Conservation (phyloP, 1,140 invertebrate genomes). For the Zaprionus nigranus region DNA sequence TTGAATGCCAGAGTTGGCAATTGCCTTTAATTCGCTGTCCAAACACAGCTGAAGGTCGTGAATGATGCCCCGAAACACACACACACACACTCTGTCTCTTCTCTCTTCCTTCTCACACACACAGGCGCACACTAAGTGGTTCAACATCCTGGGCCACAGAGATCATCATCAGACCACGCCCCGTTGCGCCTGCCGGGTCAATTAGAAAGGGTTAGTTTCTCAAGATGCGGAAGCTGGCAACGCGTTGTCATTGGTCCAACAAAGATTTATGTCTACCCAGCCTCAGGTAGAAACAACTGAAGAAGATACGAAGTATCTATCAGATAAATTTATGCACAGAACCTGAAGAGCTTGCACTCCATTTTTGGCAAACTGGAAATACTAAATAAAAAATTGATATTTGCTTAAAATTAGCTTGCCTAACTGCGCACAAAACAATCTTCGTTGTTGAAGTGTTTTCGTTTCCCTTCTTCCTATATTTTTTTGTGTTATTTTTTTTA, state of each 20-base stretch:
- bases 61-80: slow-evolving; percentile 1
- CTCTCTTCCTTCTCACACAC: slow-evolving; percentile 5
- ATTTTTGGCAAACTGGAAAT: slow-evolving; percentile 66
- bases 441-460: neutral
- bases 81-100: neutral
- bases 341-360: slow-evolving; percentile 45
- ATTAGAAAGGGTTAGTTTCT: slow-evolving; percentile 61
- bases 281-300: neutral
- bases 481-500: slow-evolving; percentile 50
- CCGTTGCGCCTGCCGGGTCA: slow-evolving; percentile 24
- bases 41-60: slow-evolving; percentile 51
- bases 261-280: slow-evolving; percentile 30
- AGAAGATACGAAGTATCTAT: neutral
- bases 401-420: slow-evolving; percentile 10
- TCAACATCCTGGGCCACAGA: slow-evolving; percentile 42
- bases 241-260: slow-evolving; percentile 59
- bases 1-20: slow-evolving; percentile 40
- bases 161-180: slow-evolving; percentile 66
- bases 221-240: slow-evolving; percentile 32
- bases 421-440: slow-evolving; percentile 35
- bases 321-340: slow-evolving; percentile 38
- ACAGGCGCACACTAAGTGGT: slow-evolving; percentile 29
- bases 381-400: slow-evolving; percentile 12
- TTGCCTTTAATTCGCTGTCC: slow-evolving; percentile 59
- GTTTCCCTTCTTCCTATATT: slow-evolving; percentile 39